Evolutionary conservation across 2,797 vertebrate genomes (phyloP).

Genomic region (Sebastes itinus): DNA sequence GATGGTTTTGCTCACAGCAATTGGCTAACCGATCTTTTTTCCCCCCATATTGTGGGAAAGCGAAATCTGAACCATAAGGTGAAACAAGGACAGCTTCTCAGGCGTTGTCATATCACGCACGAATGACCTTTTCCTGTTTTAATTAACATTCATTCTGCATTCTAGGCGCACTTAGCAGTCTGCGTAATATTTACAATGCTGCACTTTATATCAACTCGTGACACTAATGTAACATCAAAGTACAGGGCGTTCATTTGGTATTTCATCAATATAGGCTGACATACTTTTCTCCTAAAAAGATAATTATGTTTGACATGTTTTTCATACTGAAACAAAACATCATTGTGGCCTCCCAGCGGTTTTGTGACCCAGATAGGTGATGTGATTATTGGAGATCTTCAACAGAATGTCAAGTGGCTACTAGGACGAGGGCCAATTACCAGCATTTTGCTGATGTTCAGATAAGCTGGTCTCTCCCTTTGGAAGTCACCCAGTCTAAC

Average conservation of each 20-base stretch:
- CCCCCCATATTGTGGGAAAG: neutral
- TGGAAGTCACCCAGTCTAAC: conserved; percentile 45
- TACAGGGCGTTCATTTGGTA: conserved; percentile 13
- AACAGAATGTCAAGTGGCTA: conserved; percentile 47
- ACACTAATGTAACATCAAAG: neutral
- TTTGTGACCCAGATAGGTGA: conserved; percentile 55
- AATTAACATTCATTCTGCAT: conserved; percentile 20
- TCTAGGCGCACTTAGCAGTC: conserved; percentile 12
- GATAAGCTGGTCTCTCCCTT: conserved; percentile 44
- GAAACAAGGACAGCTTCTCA: conserved; percentile 38
- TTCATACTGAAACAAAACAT: conserved; percentile 44
- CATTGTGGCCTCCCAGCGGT: conserved; percentile 27
- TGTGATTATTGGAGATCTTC: conserved; percentile 58
- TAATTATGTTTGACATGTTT: conserved; percentile 62
- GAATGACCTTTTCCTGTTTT: conserved; percentile 14
- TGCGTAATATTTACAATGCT: neutral
- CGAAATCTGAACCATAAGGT: conserved; percentile 15
- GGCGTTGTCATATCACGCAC: conserved; percentile 4
- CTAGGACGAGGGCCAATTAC: conserved; percentile 40
- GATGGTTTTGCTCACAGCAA: neutral
- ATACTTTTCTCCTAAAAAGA: conserved; percentile 12
- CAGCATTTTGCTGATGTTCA: conserved; percentile 43
- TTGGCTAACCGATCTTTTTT: neutral
- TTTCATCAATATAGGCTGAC: conserved; percentile 25
- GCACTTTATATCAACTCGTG: conserved; percentile 8